Conservation (phyloP, 2,888 invertebrate genomes). For the Athalia rosae region DNA sequence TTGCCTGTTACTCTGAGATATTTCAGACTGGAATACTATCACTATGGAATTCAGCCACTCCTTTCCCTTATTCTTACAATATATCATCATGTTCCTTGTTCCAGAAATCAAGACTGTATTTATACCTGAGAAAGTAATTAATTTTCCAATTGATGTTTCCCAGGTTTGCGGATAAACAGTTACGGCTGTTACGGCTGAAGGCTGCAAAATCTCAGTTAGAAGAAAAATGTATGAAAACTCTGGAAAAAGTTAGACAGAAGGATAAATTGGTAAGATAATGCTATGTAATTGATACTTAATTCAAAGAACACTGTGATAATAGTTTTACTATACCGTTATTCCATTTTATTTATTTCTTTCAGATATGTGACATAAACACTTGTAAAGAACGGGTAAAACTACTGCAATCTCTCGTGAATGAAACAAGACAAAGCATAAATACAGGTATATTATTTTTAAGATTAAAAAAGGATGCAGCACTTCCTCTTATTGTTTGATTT, state of each 20-base stretch:
- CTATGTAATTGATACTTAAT: constrained; percentile 25
- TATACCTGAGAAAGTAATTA: not conserved
- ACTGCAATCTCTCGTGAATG: constrained; percentile 76
- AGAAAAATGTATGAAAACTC: constrained; percentile 76
- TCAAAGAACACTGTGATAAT: constrained; percentile 7
- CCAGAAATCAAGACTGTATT: too few relatives aligned
- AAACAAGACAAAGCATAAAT: constrained; percentile 74
- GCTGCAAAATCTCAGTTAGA: constrained; percentile 76
- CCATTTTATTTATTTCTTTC: constrained; percentile 48
- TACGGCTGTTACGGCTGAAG: constrained; percentile 77
- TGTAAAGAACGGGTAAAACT: constrained; percentile 78
- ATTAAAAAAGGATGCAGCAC: constrained; percentile 1
- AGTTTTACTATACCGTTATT: constrained; percentile 20
- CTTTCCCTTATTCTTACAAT: not conserved
- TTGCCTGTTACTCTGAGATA: constrained; percentile 1
- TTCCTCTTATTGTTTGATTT: constrained; percentile 36
- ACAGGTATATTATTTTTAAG: constrained; percentile 60
- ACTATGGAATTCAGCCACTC: not conserved
- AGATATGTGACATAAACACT: constrained; percentile 78
- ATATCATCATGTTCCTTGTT: not conserved
- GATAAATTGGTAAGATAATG: constrained; percentile 68
- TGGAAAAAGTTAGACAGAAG: constrained; percentile 72
- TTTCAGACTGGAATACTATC: not conserved
- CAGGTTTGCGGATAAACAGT: constrained; percentile 80
- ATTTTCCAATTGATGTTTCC: constrained; percentile 56